These are phyloP conservation scores for Orchestes rusci DNA, from an alignment of 2,888 invertebrate genomes.

Conservation along the genomic window DNA sequence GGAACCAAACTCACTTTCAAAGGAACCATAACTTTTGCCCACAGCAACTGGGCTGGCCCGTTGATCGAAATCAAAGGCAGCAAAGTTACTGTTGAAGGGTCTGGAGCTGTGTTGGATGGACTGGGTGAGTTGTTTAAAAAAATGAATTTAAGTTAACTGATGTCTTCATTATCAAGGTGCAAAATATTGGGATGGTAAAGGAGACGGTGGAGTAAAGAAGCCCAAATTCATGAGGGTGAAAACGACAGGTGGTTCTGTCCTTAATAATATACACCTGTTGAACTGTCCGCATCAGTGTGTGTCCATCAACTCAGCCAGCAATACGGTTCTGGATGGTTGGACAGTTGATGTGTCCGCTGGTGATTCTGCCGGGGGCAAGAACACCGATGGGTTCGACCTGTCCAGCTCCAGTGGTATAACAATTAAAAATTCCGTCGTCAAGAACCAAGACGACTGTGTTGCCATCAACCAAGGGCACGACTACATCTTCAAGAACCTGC, in stretches of 20 bases:
- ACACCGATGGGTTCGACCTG: conserved; percentile 25
- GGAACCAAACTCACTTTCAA: conserved; percentile 13
- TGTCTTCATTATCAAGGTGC: too few species aligned
- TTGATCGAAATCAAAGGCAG: conserved; percentile 17
- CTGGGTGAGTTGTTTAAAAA: conserved; percentile 10
- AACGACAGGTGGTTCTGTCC: conserved; percentile 22
- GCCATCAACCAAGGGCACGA: conserved; percentile 26
- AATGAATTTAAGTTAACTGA: too few species aligned
- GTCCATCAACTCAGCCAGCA: conserved; percentile 21
- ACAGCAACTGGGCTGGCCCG: conserved; percentile 20
- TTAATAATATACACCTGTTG: conserved; percentile 23
- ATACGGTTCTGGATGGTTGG: conserved; percentile 19
- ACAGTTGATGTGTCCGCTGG: conserved; percentile 26
- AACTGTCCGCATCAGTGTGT: conserved; percentile 27
- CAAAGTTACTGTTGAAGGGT: conserved; percentile 16
- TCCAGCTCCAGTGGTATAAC: conserved; percentile 21
- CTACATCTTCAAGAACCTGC: conserved; percentile 18
- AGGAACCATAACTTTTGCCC: conserved; percentile 15
- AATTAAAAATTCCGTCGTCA: conserved; percentile 23
- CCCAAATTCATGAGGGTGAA: conserved; percentile 26
- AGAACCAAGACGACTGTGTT: conserved; percentile 29
- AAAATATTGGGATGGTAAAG: conserved; percentile 27
- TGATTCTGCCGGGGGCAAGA: conserved; percentile 20
- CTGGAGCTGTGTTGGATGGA: conserved; percentile 11
- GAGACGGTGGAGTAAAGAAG: conserved; percentile 24